Evolutionary conservation across 2,113 vertebrate species (phyloP).

Genomic region (Galeopterus variegatus): DNA sequence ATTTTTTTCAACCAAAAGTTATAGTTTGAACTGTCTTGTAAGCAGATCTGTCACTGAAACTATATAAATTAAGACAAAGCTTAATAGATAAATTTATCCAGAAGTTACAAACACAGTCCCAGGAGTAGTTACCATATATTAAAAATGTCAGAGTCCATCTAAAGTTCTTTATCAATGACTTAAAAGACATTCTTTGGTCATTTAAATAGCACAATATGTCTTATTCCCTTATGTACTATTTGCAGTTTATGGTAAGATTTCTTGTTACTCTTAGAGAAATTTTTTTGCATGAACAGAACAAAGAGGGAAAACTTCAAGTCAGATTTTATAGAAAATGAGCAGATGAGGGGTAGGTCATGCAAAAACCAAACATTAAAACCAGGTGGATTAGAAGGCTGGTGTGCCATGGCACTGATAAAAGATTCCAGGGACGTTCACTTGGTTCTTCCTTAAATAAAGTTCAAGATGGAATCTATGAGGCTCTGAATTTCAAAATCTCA

Average conservation of each 20-base stretch:
- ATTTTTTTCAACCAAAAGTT: background rate
- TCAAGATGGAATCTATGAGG: background rate
- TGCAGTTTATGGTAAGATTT: background rate
- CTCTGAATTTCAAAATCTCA: background rate
- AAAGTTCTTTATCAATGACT: conserved; percentile 47
- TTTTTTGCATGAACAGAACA: background rate
- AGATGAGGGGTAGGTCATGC: background rate
- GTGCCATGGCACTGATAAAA: background rate
- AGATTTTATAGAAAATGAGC: conserved; percentile 6
- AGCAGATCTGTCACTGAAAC: conserved; percentile 23
- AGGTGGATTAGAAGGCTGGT: background rate
- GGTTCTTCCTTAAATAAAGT: background rate
- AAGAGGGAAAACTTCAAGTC: conserved; percentile 20
- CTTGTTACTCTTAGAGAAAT: background rate
- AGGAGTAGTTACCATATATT: conserved; percentile 37
- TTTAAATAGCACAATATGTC: background rate
- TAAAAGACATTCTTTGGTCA: conserved; percentile 39
- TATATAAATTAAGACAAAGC: background rate
- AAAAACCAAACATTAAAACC: background rate
- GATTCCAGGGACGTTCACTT: background rate
- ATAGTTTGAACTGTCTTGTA: background rate
- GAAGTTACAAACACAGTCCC: conserved; percentile 50
- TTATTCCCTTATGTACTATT: background rate
- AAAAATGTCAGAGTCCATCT: conserved; percentile 41
- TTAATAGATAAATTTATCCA: conserved; percentile 36